Percentiles rank a stretch among this genome's conserved stretches.
Conservation (phyloP, 2,888 invertebrate genomes). For the Prionchulus punctatus region DNA sequence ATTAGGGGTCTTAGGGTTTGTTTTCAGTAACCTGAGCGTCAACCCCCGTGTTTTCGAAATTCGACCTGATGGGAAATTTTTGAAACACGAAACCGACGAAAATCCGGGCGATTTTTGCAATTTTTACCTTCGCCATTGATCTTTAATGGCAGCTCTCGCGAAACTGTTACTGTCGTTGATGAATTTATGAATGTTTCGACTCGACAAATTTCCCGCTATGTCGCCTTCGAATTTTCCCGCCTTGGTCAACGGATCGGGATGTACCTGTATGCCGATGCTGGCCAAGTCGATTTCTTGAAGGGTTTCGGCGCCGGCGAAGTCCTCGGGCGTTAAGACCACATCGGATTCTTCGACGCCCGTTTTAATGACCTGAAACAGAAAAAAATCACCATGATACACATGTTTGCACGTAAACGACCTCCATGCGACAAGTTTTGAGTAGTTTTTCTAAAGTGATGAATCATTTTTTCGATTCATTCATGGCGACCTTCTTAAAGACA, state of each 20-base stretch:
- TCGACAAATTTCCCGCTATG: constrained; percentile 9
- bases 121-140: constrained; percentile 18
- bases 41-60: too few species aligned
- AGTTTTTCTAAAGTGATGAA: too few species aligned
- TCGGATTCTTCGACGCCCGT: not conserved
- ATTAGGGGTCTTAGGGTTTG: too few species aligned
- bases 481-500: too few species aligned
- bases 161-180: constrained; percentile 4
- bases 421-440: too few species aligned
- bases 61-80: too few species aligned
- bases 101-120: too few species aligned
- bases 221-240: constrained; percentile 10
- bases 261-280: not conserved
- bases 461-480: too few species aligned
- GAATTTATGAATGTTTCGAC: constrained; percentile 6
- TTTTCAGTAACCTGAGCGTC: too few species aligned
- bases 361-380: not conserved
- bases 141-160: constrained; percentile 1
- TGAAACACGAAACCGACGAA: too few species aligned
- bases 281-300: constrained; percentile 4
- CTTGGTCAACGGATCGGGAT: not conserved
- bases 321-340: constrained; percentile 1
- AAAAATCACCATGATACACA: too few species aligned
- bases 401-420: too few species aligned
- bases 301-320: not conserved